These are phyloP conservation scores for Corythucha ciliata DNA, from an alignment of 2,888 invertebrate species.

Conservation along the genomic window DNA sequence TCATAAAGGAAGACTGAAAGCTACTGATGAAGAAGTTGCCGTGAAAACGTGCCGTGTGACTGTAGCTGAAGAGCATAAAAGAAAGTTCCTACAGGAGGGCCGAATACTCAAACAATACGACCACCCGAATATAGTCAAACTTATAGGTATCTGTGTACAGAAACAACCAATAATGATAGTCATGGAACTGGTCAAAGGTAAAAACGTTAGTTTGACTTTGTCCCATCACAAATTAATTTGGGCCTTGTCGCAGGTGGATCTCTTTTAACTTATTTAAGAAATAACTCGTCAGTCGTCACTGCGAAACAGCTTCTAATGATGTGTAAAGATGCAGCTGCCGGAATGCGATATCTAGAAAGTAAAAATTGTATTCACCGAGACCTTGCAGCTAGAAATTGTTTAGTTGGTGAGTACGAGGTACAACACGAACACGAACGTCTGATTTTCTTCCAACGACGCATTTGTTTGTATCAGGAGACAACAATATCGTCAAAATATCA, in stretches of 20 bases:
- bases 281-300: conserved; percentile 58
- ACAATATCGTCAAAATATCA: conserved; percentile 87
- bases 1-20: conserved; percentile 78
- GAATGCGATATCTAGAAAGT: conserved; percentile 90
- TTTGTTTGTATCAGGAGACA: conserved; percentile 49
- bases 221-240: neutral
- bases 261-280: conserved; percentile 75
- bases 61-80: conserved; percentile 83
- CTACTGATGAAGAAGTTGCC: conserved; percentile 77
- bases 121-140: conserved; percentile 90
- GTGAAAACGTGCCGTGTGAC: conserved; percentile 93
- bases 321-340: conserved; percentile 89
- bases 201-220: conserved; percentile 25
- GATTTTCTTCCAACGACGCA: neutral
- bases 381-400: conserved; percentile 88
- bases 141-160: conserved; percentile 95
- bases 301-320: conserved; percentile 66
- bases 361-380: conserved; percentile 95
- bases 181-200: conserved; percentile 90
- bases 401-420: conserved; percentile 52
- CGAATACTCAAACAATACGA: conserved; percentile 92
- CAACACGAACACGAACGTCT: neutral
- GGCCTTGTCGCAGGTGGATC: conserved; percentile 62
- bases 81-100: conserved; percentile 91
- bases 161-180: conserved; percentile 98